Conservation (phyloP, 2,888 invertebrate species). For the Amphipoea oculea region DNA sequence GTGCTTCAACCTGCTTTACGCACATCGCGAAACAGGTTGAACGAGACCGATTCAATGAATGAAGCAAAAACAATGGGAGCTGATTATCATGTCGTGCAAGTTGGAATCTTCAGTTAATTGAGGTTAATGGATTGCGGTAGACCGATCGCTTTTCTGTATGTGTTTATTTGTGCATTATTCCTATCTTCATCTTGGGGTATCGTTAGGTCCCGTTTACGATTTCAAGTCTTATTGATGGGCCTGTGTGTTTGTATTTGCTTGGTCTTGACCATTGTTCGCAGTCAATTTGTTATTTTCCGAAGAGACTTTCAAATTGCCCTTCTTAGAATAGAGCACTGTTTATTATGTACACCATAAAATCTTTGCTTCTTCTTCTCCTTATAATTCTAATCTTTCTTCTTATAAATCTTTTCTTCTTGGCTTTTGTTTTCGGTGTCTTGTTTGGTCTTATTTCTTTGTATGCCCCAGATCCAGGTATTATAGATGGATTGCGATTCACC, state of each 20-base stretch:
- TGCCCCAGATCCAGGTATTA: background rate
- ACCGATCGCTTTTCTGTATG: conserved; percentile 13
- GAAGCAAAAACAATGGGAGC: conserved; percentile 49
- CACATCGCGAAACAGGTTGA: conserved; percentile 35
- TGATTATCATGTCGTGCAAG: conserved; percentile 45
- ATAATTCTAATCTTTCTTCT: background rate
- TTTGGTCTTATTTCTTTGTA: background rate
- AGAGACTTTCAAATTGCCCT: conserved; percentile 7
- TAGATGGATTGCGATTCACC: background rate
- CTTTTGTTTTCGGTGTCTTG: background rate
- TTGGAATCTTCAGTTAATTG: conserved; percentile 45
- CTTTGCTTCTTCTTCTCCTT: too few species aligned
- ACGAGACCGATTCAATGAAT: conserved; percentile 44
- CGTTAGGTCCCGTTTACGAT: conserved; percentile 22
- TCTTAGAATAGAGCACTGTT: background rate
- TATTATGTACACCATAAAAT: background rate
- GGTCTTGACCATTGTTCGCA: background rate
- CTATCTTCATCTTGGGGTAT: conserved; percentile 15
- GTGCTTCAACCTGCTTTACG: conserved; percentile 33
- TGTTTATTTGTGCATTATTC: conserved; percentile 38
- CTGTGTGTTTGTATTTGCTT: background rate
- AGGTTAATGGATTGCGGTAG: conserved; percentile 51
- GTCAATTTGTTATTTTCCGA: background rate
- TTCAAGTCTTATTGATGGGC: background rate
- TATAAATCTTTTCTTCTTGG: background rate